phyloP scores from a whole-genome alignment of 2,113 vertebrate species.

The Callaeas wilsoni region DNA sequence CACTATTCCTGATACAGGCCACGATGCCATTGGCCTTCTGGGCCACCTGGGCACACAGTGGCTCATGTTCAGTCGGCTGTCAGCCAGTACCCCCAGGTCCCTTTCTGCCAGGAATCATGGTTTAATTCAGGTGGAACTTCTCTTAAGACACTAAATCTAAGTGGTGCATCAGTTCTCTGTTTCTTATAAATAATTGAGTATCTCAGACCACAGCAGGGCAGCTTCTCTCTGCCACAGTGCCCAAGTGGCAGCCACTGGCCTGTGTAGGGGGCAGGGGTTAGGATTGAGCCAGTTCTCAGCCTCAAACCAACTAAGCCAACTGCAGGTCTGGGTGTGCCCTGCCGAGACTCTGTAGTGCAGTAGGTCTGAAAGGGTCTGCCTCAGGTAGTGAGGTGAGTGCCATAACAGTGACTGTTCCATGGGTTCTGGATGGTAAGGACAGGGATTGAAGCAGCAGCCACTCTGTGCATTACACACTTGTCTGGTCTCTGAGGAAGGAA shows the following conservation, averaged over 20 bases:
- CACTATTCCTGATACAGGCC: neutral
- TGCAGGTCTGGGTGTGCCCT: neutral
- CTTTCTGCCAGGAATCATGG: neutral
- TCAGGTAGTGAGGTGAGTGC: neutral
- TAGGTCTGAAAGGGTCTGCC: neutral
- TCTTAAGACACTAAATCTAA: neutral
- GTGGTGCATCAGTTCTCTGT: neutral
- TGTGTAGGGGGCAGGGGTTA: neutral
- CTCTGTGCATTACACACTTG: rapidly evolving
- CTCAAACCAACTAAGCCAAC: rapidly evolving
- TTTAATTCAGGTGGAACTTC: neutral
- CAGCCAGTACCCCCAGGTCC: neutral
- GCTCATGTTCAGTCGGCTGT: neutral
- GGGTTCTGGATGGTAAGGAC: neutral
- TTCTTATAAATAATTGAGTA: neutral
- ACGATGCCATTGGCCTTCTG: neutral
- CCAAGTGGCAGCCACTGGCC: neutral
- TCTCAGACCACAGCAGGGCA: neutral
- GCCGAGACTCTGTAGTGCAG: neutral
- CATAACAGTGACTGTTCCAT: rapidly evolving
- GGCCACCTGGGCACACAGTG: neutral
- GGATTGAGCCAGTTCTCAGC: neutral
- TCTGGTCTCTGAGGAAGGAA: neutral
- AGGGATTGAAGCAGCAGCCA: neutral
- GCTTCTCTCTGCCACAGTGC: neutral